Percentiles rank a stretch among this genome's conserved stretches.
Evolutionary conservation across 2,888 invertebrate genomes (phyloP).

Genomic region (Argyra leucocephala): DNA sequence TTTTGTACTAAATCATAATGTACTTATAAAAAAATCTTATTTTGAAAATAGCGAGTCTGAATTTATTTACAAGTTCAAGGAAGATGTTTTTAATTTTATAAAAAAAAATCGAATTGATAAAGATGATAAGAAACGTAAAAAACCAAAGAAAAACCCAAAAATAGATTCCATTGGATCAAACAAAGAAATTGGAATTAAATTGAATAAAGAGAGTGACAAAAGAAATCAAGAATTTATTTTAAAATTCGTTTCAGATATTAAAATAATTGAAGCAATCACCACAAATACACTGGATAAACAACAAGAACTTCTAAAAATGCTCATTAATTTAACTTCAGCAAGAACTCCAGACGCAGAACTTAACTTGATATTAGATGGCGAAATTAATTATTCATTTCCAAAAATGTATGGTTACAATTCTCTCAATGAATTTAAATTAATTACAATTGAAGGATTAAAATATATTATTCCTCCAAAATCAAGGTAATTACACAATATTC

Average conservation of each 20-base stretch:
- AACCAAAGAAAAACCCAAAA: background rate
- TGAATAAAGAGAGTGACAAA: too few species aligned
- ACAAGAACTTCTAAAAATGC: background rate
- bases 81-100: background rate
- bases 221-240: too few species aligned
- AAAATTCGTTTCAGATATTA: too few species aligned
- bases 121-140: background rate
- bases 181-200: too few species aligned
- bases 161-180: too few species aligned
- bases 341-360: background rate
- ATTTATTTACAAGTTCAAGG: background rate
- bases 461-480: conserved; percentile 57
- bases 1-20: background rate
- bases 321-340: background rate
- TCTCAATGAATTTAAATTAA: conserved; percentile 45
- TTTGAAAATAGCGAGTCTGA: background rate
- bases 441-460: conserved; percentile 42
- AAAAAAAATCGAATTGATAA: too few species aligned
- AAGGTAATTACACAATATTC: background rate
- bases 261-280: too few species aligned
- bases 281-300: background rate
- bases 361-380: background rate
- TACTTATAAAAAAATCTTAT: background rate
- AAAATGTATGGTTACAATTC: conserved; percentile 52
- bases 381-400: conserved; percentile 28